Percentiles rank a stretch among this genome's conserved stretches.
Conservation (phyloP, 2,888 invertebrate species). For the Lepidochrysops patricia region DNA sequence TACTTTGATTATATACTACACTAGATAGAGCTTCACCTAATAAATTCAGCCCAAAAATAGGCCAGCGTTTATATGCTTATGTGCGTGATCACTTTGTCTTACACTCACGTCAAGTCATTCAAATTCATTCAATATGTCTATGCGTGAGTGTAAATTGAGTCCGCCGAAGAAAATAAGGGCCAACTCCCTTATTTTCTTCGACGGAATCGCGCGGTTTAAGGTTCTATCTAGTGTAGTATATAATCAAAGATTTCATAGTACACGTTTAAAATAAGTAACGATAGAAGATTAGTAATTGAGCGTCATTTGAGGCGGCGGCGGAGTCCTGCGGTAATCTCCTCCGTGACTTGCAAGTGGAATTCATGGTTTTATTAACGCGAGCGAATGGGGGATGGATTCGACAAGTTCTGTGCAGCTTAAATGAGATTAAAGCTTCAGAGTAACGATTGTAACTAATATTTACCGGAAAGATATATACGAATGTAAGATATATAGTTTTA, state of each 20-base stretch:
- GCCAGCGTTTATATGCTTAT: no score
- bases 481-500: neutral
- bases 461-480: neutral
- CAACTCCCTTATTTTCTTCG: no score
- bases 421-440: conserved; percentile 8
- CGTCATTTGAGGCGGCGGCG: conserved; percentile 40
- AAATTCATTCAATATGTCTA: no score
- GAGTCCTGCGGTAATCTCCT: conserved; percentile 62
- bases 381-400: conserved; percentile 23
- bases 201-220: no score
- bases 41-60: no score
- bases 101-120: no score
- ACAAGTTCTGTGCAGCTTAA: conserved; percentile 20
- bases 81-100: no score
- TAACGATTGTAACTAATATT: neutral
- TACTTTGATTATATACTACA: no score
- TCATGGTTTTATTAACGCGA: conserved; percentile 59
- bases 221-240: no score
- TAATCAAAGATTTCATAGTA: neutral
- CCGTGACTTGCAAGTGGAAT: conserved; percentile 71
- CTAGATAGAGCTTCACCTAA: no score
- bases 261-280: conserved; percentile 22
- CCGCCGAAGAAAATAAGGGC: no score
- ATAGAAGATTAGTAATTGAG: conserved; percentile 30
- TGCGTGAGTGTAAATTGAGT: no score